phyloP scores from a whole-genome alignment of 1,140 invertebrate genomes.

The Drosophila repletoides region DNA sequence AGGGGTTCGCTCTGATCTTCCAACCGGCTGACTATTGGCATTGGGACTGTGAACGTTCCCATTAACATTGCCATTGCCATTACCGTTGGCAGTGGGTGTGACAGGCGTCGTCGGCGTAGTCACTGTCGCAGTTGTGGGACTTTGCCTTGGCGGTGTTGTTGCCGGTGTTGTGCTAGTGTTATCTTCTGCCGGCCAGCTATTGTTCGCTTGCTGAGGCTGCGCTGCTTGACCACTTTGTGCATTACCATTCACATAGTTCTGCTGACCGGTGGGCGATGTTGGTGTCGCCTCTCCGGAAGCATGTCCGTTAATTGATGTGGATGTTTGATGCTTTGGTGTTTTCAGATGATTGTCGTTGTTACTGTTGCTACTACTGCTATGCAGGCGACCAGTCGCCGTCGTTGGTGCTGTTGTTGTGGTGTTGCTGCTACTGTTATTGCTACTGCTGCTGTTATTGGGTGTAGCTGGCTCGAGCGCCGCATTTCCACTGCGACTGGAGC shows the following conservation, averaged over 20 bases:
- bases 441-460: constrained; percentile 46
- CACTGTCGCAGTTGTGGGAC: not conserved
- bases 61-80: constrained; percentile 35
- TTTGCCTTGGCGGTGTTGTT: constrained; percentile 52
- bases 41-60: constrained; percentile 74
- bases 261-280: constrained; percentile 65
- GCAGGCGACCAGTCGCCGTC: constrained; percentile 55
- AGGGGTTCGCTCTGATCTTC: constrained; percentile 26
- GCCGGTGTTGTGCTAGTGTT: constrained; percentile 12
- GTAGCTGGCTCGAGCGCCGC: constrained; percentile 54
- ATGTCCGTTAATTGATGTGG: constrained; percentile 47
- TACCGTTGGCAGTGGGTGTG: constrained; percentile 21
- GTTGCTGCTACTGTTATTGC: constrained; percentile 6
- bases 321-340: constrained; percentile 68
- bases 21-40: constrained; percentile 52
- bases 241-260: constrained; percentile 76
- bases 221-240: constrained; percentile 55
- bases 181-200: constrained; percentile 49
- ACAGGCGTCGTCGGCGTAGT: constrained; percentile 10
- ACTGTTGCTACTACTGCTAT: constrained; percentile 14
- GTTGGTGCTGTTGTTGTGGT: constrained; percentile 26
- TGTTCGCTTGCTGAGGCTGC: constrained; percentile 62
- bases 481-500: constrained; percentile 27
- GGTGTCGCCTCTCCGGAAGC: constrained; percentile 41
- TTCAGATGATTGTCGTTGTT: constrained; percentile 69